These are phyloP conservation scores for Phylloscopus collybita DNA, from an alignment of 2,797 vertebrate species.

Conservation along the genomic window DNA sequence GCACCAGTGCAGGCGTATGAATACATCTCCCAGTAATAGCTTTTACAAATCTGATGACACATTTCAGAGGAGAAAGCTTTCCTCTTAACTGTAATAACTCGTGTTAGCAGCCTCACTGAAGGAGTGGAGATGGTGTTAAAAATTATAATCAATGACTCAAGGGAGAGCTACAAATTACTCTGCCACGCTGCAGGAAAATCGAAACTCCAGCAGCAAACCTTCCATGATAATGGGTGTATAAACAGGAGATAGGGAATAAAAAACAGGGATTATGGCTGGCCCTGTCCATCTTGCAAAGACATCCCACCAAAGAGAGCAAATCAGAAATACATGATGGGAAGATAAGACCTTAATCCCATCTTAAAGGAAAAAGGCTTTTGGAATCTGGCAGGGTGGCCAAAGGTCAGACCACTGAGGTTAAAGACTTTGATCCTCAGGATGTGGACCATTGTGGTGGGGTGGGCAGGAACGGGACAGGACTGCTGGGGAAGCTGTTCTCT, in stretches of 20 bases:
- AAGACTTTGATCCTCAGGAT: background rate
- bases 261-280: background rate
- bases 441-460: too few relatives aligned
- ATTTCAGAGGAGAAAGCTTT: slow-evolving; percentile 20
- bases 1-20: background rate
- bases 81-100: background rate
- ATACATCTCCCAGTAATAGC: background rate
- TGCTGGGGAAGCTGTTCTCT: too few relatives aligned
- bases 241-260: background rate
- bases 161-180: background rate
- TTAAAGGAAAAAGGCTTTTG: background rate
- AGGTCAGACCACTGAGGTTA: background rate
- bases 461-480: too few relatives aligned
- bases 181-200: background rate
- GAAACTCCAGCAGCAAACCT: background rate
- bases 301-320: background rate
- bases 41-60: slow-evolving; percentile 13
- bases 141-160: background rate
- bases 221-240: background rate
- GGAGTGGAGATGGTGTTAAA: background rate
- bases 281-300: background rate
- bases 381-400: background rate
- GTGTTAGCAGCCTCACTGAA: background rate
- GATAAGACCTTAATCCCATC: background rate
- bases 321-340: background rate